Percentiles rank a stretch among this genome's conserved stretches.
phyloP scores from a whole-genome alignment of 1,140 invertebrate species.

The Linepithema humile region DNA sequence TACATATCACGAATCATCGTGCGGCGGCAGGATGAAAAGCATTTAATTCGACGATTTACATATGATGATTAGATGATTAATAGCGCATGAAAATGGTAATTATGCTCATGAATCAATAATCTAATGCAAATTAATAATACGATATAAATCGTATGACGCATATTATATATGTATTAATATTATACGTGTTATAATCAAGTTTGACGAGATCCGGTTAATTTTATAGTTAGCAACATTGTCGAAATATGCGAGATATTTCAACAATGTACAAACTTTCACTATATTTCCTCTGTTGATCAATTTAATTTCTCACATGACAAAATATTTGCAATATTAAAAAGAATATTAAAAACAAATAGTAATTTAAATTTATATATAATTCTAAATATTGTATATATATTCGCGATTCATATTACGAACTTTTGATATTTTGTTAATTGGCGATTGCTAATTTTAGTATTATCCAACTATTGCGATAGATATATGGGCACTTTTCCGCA shows the following conservation, averaged over 20 bases:
- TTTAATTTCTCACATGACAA: not conserved
- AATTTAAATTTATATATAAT: conserved; percentile 8
- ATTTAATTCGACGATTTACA: conserved; percentile 54
- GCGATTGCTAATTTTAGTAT: not conserved
- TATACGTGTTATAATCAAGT: conserved; percentile 16
- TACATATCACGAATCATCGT: conserved; percentile 6
- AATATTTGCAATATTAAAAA: not conserved
- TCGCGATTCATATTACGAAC: no score
- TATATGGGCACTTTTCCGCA: not conserved
- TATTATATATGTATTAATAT: conserved; percentile 36
- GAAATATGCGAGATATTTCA: conserved; percentile 12
- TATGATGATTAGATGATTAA: conserved; percentile 57
- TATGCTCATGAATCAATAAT: conserved; percentile 43
- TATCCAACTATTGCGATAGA: not conserved
- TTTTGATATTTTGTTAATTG: no score
- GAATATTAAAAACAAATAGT: not conserved
- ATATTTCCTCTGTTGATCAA: not conserved
- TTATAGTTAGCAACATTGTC: not conserved
- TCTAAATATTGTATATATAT: no score
- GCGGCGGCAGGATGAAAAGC: not conserved
- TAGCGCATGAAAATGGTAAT: conserved; percentile 55
- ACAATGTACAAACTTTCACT: not conserved
- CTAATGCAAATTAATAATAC: conserved; percentile 55
- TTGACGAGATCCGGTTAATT: conserved; percentile 23
- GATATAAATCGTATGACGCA: conserved; percentile 35